Conservation (phyloP, 1,140 invertebrate genomes). For the Coelopa frigida region DNA sequence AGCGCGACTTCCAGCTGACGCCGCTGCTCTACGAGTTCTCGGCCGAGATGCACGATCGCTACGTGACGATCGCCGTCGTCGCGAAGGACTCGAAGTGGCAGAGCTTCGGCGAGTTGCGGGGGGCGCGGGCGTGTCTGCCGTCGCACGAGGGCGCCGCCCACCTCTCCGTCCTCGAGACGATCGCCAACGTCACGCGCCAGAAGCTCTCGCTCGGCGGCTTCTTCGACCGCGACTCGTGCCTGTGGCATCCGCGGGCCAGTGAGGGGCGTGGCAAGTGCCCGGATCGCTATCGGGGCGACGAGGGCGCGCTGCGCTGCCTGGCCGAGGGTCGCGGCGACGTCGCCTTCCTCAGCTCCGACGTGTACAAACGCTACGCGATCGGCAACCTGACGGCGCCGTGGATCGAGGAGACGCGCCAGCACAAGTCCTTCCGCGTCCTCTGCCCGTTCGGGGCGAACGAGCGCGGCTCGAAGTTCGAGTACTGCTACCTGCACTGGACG, state of each 20-base stretch:
- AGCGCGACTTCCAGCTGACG: constrained; percentile 53
- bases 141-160: constrained; percentile 58
- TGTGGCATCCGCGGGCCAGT: constrained; percentile 47
- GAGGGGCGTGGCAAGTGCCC: constrained; percentile 31
- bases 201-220: constrained; percentile 37
- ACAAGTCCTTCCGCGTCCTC: constrained; percentile 39
- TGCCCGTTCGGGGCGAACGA: constrained; percentile 49
- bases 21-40: constrained; percentile 61
- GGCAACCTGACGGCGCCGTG: constrained; percentile 35
- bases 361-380: constrained; percentile 57
- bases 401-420: constrained; percentile 14
- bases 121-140: constrained; percentile 63
- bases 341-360: constrained; percentile 71
- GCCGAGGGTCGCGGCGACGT: constrained; percentile 74
- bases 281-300: constrained; percentile 46
- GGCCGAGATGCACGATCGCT: constrained; percentile 52
- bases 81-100: constrained; percentile 53
- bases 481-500: constrained; percentile 64
- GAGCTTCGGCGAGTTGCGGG: constrained; percentile 55
- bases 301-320: constrained; percentile 70
- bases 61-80: constrained; percentile 63
- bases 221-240: constrained; percentile 59
- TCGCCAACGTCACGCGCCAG: constrained; percentile 47
- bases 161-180: constrained; percentile 54
- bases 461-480: constrained; percentile 39